A percentile compares a stretch with the other conserved stretches of the same genome.
Evolutionary conservation across 1,140 invertebrate genomes (phyloP).

Genomic region (Apis florea): DNA sequence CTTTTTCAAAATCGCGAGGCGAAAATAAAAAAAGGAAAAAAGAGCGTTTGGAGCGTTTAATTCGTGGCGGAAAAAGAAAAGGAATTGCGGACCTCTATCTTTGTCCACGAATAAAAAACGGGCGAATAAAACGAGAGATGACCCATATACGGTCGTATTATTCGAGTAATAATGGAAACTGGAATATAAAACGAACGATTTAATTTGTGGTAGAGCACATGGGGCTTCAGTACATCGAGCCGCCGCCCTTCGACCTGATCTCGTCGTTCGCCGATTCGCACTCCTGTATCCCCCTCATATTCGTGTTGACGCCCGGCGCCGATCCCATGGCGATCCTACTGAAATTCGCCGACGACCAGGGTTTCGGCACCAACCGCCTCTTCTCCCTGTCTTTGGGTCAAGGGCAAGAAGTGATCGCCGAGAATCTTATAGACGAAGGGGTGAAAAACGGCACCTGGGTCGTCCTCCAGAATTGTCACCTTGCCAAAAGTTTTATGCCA

Average conservation of each 20-base stretch:
- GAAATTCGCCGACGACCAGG: conserved; percentile 95
- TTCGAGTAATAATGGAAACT: no score
- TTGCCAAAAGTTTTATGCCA: conserved; percentile 96
- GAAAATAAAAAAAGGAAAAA: no score
- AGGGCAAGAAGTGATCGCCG: conserved; percentile 94
- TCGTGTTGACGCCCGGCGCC: conserved; percentile 94
- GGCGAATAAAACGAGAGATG: background rate
- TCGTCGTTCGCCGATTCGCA: conserved; percentile 92
- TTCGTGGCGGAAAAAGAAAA: background rate
- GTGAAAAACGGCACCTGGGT: conserved; percentile 94
- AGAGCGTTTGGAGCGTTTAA: no score
- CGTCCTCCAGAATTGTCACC: conserved; percentile 97
- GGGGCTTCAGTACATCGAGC: conserved; percentile 90
- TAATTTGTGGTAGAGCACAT: conserved; percentile 68
- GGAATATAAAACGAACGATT: background rate
- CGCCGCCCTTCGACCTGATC: conserved; percentile 93
- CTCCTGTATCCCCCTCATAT: conserved; percentile 91
- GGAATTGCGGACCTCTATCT: no score
- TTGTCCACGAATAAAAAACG: no score
- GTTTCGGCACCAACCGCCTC: conserved; percentile 90
- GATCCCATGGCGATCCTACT: conserved; percentile 93
- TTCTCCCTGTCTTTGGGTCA: conserved; percentile 95
- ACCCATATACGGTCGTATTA: background rate
- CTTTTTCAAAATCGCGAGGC: no score
- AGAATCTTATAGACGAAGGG: conserved; percentile 92